These are phyloP conservation scores for Sandelia bainsii DNA, from an alignment of 2,797 vertebrate species.

Conservation along the genomic window DNA sequence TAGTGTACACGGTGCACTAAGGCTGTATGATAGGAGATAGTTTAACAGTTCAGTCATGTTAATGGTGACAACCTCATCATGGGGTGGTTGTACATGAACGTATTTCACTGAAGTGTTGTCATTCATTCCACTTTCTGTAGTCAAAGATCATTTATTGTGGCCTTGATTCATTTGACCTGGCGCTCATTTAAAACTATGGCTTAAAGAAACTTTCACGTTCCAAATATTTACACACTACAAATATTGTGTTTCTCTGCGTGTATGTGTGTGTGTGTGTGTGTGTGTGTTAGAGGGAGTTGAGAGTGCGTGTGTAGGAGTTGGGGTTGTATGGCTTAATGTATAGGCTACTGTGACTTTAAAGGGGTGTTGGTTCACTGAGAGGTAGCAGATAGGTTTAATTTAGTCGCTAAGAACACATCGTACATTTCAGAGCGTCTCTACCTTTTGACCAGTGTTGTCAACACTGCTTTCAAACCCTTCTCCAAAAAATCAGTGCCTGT, in stretches of 20 bases:
- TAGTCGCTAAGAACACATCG: slow-evolving; percentile 52
- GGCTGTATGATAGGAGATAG: too few species aligned
- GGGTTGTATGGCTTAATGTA: slow-evolving; percentile 10
- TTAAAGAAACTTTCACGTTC: too few species aligned
- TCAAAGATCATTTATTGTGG: not conserved
- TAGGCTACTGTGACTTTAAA: slow-evolving; percentile 81
- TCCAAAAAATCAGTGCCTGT: slow-evolving; percentile 28
- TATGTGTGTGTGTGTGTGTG: too few species aligned
- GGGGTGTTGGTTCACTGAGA: slow-evolving; percentile 78
- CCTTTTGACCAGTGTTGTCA: slow-evolving; percentile 1
- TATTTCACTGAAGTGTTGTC: too few species aligned
- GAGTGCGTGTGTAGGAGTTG: not conserved
- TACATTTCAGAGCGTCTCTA: slow-evolving; percentile 47
- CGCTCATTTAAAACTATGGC: not conserved
- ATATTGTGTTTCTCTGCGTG: not conserved
- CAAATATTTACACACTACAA: too few species aligned
- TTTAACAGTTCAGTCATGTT: too few species aligned
- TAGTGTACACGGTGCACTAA: not conserved
- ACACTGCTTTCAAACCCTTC: slow-evolving; percentile 4
- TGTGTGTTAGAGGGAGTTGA: not conserved
- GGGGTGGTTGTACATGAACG: too few species aligned
- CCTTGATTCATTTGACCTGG: not conserved
- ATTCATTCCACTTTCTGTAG: too few species aligned
- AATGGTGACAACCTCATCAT: too few species aligned
- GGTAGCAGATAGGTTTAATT: slow-evolving; percentile 72